These are phyloP conservation scores for Polyodon spathula DNA, from an alignment of 2,113 vertebrate genomes.

Conservation along the genomic window DNA sequence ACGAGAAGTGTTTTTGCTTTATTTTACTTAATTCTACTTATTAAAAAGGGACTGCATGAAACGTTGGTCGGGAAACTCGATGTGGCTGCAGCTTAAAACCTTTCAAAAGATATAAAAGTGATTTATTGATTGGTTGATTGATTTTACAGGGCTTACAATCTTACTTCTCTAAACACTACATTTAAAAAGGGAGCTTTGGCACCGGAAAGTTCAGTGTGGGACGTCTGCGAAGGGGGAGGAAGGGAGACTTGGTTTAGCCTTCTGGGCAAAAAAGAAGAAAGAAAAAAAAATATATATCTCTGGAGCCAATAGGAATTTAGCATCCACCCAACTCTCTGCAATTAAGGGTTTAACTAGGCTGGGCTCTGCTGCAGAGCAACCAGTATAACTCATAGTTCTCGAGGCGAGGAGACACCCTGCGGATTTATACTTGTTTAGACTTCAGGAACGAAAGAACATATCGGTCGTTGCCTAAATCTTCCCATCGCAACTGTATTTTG, in stretches of 20 bases:
- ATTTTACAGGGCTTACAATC: no score
- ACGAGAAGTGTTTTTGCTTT: no score
- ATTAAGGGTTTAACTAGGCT: slow-evolving; percentile 73
- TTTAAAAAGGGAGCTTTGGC: not conserved
- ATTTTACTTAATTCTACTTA: no score
- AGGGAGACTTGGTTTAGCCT: slow-evolving; percentile 60
- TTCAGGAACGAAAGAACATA: not conserved
- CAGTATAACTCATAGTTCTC: slow-evolving; percentile 39
- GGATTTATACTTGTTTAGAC: slow-evolving; percentile 26
- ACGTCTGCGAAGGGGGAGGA: slow-evolving; percentile 17
- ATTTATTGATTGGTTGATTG: no score
- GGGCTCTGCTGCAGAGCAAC: slow-evolving; percentile 47
- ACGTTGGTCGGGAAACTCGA: no score
- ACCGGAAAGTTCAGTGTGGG: slow-evolving; percentile 1
- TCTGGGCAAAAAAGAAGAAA: slow-evolving; percentile 45
- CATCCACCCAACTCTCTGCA: slow-evolving; percentile 72
- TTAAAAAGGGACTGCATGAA: no score
- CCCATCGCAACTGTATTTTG: slow-evolving; percentile 13
- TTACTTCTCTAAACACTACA: no score
- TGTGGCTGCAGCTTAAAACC: no score
- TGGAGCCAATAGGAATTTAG: slow-evolving; percentile 79
- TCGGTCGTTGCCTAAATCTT: not conserved
- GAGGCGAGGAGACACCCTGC: slow-evolving; percentile 31
- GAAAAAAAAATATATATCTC: slow-evolving; percentile 20
- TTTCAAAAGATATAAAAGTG: no score